These are phyloP conservation scores for Nannoperca australis DNA, from an alignment of 2,797 vertebrate species.

Conservation along the genomic window DNA sequence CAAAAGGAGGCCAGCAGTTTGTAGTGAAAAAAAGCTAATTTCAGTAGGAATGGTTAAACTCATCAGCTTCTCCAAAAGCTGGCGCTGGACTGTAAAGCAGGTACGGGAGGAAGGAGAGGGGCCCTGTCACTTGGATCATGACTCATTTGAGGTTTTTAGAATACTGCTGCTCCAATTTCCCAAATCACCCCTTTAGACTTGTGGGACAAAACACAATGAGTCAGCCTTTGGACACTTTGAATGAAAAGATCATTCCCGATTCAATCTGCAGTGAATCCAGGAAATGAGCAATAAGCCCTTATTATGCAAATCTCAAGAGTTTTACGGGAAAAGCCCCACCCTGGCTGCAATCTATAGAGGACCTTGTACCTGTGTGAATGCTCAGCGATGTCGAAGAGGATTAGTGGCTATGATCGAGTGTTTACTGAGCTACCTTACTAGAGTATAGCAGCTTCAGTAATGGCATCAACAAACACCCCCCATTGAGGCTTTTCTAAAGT, in stretches of 20 bases:
- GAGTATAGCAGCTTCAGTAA: constrained; percentile 31
- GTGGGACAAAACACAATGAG: constrained; percentile 61
- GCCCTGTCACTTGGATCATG: constrained; percentile 52
- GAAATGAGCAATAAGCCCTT: constrained; percentile 51
- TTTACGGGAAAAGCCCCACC: constrained; percentile 57
- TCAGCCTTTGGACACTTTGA: constrained; percentile 59
- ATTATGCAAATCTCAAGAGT: constrained; percentile 68
- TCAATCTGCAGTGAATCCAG: constrained; percentile 44
- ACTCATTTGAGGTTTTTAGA: constrained; percentile 71
- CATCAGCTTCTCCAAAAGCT: constrained; percentile 3
- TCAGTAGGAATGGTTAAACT: constrained; percentile 40
- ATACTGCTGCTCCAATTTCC: constrained; percentile 53
- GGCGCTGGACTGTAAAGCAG: constrained; percentile 21
- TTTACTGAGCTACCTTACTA: constrained; percentile 32
- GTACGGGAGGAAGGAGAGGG: constrained; percentile 15
- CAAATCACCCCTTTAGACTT: constrained; percentile 50
- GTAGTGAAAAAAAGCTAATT: constrained; percentile 37
- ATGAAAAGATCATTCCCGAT: constrained; percentile 59
- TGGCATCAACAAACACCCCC: constrained; percentile 38
- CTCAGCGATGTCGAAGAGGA: constrained; percentile 53
- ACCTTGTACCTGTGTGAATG: constrained; percentile 55
- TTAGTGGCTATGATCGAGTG: constrained; percentile 44
- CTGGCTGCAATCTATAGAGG: constrained; percentile 28
- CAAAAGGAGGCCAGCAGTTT: constrained; percentile 19
- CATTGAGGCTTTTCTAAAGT: constrained; percentile 32